Evolutionary conservation across 2,797 vertebrate genomes (phyloP).

Genomic region (Eidolon dupreanum): DNA sequence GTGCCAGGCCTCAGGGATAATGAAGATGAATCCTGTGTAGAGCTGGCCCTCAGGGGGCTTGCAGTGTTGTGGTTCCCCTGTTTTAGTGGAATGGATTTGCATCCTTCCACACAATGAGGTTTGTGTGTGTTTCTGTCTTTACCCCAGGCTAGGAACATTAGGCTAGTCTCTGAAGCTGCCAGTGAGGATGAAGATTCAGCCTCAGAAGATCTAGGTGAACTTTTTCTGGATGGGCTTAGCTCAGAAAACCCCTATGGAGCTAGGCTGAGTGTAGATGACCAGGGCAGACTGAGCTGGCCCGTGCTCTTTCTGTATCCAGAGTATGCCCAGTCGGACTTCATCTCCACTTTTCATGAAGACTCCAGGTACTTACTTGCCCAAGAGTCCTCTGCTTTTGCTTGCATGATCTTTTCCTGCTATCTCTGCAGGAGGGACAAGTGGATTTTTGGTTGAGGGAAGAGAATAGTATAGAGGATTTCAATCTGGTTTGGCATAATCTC

Average conservation of each 20-base stretch:
- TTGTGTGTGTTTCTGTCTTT: constrained; percentile 7
- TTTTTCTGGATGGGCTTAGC: constrained; percentile 87
- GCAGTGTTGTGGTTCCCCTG: neutral
- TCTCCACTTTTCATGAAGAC: constrained; percentile 94
- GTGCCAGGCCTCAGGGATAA: neutral
- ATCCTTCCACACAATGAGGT: neutral
- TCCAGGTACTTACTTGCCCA: constrained; percentile 86
- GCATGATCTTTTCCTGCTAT: neutral
- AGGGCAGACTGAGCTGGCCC: constrained; percentile 93
- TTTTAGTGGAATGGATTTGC: neutral
- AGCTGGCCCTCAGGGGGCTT: neutral
- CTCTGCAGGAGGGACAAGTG: neutral
- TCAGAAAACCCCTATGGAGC: constrained; percentile 87
- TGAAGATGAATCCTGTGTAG: neutral
- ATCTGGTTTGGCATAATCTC: neutral
- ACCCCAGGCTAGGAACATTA: constrained; percentile 91
- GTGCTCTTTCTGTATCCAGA: constrained; percentile 97
- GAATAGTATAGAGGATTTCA: neutral
- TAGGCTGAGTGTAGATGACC: constrained; percentile 90
- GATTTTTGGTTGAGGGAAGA: neutral
- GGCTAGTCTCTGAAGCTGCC: constrained; percentile 82
- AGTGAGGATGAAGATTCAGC: constrained; percentile 86
- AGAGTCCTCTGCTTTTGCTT: neutral
- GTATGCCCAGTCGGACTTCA: constrained; percentile 94
- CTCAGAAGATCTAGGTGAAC: constrained; percentile 80